Evolutionary conservation across 2,888 invertebrate genomes (phyloP).

Genomic region (Pinctada fucata): DNA sequence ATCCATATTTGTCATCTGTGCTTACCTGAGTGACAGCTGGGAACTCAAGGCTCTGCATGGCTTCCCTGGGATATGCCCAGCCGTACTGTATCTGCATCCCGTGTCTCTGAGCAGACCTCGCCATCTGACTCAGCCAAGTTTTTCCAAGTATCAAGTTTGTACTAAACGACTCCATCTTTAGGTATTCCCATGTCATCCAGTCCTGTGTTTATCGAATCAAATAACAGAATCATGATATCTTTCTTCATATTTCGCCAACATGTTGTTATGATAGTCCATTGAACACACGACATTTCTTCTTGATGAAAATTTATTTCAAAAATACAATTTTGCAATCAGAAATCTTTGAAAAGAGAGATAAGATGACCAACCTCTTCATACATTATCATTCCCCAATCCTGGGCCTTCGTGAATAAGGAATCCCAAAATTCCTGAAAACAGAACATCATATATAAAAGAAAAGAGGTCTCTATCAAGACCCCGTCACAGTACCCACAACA

Average conservation of each 20-base stretch:
- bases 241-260: too few species aligned
- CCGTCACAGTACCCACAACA: too few species aligned
- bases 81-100: slow-evolving; percentile 70
- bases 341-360: too few species aligned
- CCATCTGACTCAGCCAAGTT: slow-evolving; percentile 69
- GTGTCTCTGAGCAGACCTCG: slow-evolving; percentile 55
- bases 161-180: slow-evolving; percentile 52
- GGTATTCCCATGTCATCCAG: slow-evolving; percentile 66
- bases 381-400: slow-evolving; percentile 58
- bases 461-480: too few species aligned
- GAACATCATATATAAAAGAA: not conserved
- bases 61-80: slow-evolving; percentile 64
- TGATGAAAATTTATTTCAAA: too few species aligned
- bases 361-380: slow-evolving; percentile 52
- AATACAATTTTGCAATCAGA: too few species aligned
- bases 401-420: slow-evolving; percentile 55
- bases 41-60: slow-evolving; percentile 62
- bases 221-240: not conserved
- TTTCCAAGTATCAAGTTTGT: slow-evolving; percentile 55
- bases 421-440: slow-evolving; percentile 62
- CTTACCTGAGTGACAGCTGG: slow-evolving; percentile 68
- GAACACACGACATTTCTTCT: too few species aligned
- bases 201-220: slow-evolving; percentile 51
- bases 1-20: too few species aligned
- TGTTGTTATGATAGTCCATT: too few species aligned